A percentile compares a stretch with the other conserved stretches of the same genome.
These are phyloP conservation scores for Himalopsyche japonica DNA, from an alignment of 2,888 invertebrate species.

Conservation along the genomic window DNA sequence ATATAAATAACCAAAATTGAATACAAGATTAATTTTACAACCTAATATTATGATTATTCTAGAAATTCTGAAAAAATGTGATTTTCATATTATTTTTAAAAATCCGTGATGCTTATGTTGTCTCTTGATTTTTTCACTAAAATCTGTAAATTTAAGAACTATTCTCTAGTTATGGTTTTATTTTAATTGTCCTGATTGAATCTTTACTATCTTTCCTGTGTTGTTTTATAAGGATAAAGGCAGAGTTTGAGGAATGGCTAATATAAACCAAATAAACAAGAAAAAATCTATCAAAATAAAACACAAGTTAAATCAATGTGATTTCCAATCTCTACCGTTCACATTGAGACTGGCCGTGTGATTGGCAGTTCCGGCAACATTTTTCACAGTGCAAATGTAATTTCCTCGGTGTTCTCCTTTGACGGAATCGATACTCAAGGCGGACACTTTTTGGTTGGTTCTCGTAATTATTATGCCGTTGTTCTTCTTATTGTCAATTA, in stretches of 20 bases:
- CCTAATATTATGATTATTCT: too few relatives aligned
- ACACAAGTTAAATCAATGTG: too few relatives aligned
- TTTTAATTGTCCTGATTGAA: too few relatives aligned
- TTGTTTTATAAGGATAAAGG: conserved; percentile 76
- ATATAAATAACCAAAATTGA: too few relatives aligned
- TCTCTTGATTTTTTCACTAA: too few relatives aligned
- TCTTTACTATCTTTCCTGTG: conserved; percentile 67
- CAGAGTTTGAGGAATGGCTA: conserved; percentile 77
- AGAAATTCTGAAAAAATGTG: too few relatives aligned
- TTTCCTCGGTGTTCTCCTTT: conserved; percentile 70
- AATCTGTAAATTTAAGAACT: too few relatives aligned
- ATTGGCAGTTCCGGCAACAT: conserved; percentile 64
- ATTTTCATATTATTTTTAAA: too few relatives aligned
- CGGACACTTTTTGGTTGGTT: conserved; percentile 61
- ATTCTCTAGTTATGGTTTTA: too few relatives aligned
- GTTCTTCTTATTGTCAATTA: conserved; percentile 42
- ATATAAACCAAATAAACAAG: conserved; percentile 12
- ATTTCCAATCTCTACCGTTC: conserved; percentile 57
- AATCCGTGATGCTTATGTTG: too few relatives aligned
- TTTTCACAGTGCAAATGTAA: conserved; percentile 68
- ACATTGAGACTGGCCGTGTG: conserved; percentile 66
- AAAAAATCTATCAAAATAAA: too few relatives aligned
- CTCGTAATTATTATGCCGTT: conserved; percentile 54
- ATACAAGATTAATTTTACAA: too few relatives aligned
- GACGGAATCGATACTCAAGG: conserved; percentile 70